Evolutionary conservation across 2,113 vertebrate species (phyloP).

Genomic region (Australoheros scitulus): DNA sequence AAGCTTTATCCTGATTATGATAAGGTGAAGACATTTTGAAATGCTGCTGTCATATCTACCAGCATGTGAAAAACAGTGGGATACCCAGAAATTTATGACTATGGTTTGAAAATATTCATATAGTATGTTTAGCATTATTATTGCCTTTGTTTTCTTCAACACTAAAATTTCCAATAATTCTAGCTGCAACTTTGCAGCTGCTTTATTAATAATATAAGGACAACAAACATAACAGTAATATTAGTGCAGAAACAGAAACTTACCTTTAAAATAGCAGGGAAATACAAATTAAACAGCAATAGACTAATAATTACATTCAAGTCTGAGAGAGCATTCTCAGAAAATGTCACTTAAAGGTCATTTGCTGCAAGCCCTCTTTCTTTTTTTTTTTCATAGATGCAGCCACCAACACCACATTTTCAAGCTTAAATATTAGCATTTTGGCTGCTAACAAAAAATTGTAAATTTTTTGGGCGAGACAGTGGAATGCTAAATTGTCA

Average conservation of each 20-base stretch:
- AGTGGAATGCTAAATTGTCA: not conserved
- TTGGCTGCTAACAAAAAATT: rapidly evolving
- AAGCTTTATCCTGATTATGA: not conserved
- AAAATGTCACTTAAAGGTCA: not conserved
- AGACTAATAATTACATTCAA: not conserved
- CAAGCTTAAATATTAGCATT: not conserved
- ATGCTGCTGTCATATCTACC: not conserved
- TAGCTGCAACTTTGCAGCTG: rapidly evolving
- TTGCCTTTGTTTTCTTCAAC: not conserved
- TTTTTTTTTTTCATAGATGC: no score
- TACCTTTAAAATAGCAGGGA: not conserved
- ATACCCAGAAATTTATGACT: not conserved
- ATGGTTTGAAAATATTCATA: not conserved
- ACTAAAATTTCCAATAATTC: not conserved
- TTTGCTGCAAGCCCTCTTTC: no score
- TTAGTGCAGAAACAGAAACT: not conserved
- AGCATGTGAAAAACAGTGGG: not conserved
- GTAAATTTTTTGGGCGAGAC: not conserved
- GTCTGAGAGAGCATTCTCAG: not conserved
- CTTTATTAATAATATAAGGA: not conserved
- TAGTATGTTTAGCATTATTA: not conserved
- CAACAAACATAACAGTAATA: not conserved
- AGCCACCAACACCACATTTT: not conserved
- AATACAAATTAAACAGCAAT: not conserved
- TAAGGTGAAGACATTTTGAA: not conserved